Evolutionary conservation across 2,113 vertebrate genomes (phyloP).

Genomic region (Synodontis membranacea): DNA sequence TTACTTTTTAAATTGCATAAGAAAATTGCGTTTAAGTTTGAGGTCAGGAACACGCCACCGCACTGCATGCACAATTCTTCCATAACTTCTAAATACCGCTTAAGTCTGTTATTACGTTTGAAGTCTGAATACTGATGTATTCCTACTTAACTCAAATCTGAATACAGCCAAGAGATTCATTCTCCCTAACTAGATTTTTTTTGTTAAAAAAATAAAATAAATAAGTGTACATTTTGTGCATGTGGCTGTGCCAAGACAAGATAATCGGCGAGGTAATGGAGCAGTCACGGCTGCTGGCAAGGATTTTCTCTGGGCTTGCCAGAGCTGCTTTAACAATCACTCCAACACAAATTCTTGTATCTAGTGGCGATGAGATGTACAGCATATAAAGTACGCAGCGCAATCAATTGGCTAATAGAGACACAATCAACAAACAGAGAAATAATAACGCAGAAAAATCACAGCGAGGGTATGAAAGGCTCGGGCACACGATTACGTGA

Average conservation of each 20-base stretch:
- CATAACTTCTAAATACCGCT: background rate
- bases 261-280: slow-evolving; percentile 48
- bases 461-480: background rate
- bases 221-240: slow-evolving; percentile 1
- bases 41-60: background rate
- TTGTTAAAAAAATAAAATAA: background rate
- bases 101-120: background rate
- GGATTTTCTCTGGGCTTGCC: slow-evolving; percentile 33
- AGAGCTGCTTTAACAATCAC: slow-evolving; percentile 36
- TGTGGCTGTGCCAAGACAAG: slow-evolving; percentile 30
- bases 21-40: background rate
- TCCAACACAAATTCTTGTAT: slow-evolving; percentile 34
- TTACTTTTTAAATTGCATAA: background rate
- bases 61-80: background rate
- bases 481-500: background rate
- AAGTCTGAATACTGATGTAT: background rate
- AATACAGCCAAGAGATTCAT: background rate
- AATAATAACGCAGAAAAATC: slow-evolving; percentile 4
- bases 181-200: background rate
- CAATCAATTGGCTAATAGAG: background rate
- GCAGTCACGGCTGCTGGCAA: slow-evolving; percentile 47
- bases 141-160: background rate
- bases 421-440: background rate
- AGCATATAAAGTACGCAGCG: background rate
- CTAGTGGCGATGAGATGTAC: slow-evolving; percentile 24